Conservation (phyloP, 2,888 invertebrate genomes). For the Seira ritae region DNA sequence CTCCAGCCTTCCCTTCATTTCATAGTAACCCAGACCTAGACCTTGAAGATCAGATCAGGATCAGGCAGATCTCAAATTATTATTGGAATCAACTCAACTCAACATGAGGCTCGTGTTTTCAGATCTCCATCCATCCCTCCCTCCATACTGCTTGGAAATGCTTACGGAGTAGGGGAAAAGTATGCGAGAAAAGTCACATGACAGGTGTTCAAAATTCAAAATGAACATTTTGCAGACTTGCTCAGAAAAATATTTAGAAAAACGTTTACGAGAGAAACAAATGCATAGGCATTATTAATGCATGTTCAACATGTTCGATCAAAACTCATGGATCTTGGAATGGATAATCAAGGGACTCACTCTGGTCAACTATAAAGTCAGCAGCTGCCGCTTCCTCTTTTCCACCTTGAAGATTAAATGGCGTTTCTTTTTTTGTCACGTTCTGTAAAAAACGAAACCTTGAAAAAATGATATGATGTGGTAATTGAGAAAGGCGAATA, state of each 20-base stretch:
- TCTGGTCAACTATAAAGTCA: background rate
- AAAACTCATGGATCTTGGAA: background rate
- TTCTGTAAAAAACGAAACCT: background rate
- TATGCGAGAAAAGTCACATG: background rate
- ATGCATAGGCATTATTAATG: too few relatives aligned
- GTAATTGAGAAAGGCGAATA: too few relatives aligned
- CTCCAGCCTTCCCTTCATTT: background rate
- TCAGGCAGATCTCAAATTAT: background rate
- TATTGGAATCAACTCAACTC: background rate
- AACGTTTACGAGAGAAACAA: too few relatives aligned
- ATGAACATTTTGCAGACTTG: background rate
- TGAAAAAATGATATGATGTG: too few relatives aligned
- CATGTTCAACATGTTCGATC: background rate
- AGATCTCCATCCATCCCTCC: too few relatives aligned
- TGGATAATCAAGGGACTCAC: background rate
- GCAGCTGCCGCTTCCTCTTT: background rate
- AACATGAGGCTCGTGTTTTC: background rate
- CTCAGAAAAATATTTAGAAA: background rate
- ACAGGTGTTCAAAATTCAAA: constrained; percentile 7
- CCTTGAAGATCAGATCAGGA: background rate
- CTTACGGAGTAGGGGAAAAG: background rate
- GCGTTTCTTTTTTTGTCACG: background rate
- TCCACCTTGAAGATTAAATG: background rate
- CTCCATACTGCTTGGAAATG: too few relatives aligned
- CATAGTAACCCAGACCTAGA: background rate